These are phyloP conservation scores for Conchocele bisecta DNA, from an alignment of 2,888 invertebrate genomes.

Conservation along the genomic window DNA sequence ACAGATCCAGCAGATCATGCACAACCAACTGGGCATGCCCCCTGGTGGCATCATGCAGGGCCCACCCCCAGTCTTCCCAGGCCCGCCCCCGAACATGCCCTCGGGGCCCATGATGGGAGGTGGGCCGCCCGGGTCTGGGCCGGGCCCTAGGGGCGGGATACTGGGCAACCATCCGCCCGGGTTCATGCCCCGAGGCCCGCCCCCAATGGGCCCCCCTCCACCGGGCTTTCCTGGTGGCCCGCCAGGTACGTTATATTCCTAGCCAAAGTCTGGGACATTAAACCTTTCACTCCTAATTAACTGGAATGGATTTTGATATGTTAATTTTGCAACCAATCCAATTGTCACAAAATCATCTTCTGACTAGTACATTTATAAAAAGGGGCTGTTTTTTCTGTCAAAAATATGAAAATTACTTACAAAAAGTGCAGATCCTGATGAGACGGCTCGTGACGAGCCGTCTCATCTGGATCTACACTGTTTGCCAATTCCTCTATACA, in stretches of 20 bases:
- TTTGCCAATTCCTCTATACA: no score
- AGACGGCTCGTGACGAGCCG: no score
- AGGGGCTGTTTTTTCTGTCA: no score
- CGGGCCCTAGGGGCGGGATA: constrained; percentile 67
- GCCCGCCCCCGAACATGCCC: constrained; percentile 36
- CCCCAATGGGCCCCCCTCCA: constrained; percentile 48
- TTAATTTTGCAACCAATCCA: no score
- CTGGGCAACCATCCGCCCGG: constrained; percentile 77
- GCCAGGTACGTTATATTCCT: constrained; percentile 18
- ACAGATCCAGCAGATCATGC: constrained; percentile 55
- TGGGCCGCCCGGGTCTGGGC: constrained; percentile 40
- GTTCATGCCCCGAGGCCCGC: constrained; percentile 55
- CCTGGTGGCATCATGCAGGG: constrained; percentile 54
- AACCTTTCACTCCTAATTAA: no score
- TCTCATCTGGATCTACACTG: no score
- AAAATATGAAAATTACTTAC: no score
- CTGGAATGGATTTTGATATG: no score
- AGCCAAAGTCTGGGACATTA: background rate
- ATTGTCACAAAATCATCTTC: no score
- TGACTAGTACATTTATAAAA: no score
- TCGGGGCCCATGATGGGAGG: no score
- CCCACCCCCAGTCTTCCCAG: constrained; percentile 42
- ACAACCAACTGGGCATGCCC: constrained; percentile 45
- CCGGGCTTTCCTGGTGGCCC: constrained; percentile 38
- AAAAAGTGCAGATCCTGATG: no score